A percentile compares a stretch with the other conserved stretches of the same genome.
Conservation (phyloP, 2,797 vertebrate species). For the Eulemur albifrons region DNA sequence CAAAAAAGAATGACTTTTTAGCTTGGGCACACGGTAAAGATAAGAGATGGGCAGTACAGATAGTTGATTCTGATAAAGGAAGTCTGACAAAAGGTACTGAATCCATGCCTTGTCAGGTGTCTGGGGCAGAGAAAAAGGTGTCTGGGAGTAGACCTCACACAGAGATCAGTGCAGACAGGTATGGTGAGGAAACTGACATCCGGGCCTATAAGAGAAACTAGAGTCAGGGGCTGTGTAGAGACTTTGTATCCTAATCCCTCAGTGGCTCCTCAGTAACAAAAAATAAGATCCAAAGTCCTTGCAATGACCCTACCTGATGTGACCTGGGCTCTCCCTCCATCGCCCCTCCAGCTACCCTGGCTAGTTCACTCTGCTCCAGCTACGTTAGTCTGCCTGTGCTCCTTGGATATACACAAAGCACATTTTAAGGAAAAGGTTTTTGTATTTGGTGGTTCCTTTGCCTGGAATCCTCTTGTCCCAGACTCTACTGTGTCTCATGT, state of each 20-base stretch:
- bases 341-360: background rate
- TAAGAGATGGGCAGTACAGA: background rate
- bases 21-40: background rate
- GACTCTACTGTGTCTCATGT: background rate
- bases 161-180: background rate
- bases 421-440: background rate
- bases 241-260: background rate
- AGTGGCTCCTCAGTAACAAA: background rate
- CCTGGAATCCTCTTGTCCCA: background rate
- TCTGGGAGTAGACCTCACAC: background rate
- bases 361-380: background rate
- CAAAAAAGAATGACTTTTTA: background rate
- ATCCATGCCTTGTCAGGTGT: background rate
- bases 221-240: background rate
- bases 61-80: background rate
- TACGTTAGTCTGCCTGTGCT: accelerated
- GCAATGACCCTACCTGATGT: accelerated
- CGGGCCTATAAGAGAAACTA: background rate
- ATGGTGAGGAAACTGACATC: background rate
- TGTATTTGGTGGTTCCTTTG: background rate
- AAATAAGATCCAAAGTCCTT: background rate
- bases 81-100: background rate
- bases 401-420: background rate
- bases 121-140: background rate
- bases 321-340: background rate